Percentiles rank a stretch among this genome's conserved stretches.
These are phyloP conservation scores for Venustaconcha ellipsiformis DNA, from an alignment of 1,140 invertebrate species.

Conservation along the genomic window DNA sequence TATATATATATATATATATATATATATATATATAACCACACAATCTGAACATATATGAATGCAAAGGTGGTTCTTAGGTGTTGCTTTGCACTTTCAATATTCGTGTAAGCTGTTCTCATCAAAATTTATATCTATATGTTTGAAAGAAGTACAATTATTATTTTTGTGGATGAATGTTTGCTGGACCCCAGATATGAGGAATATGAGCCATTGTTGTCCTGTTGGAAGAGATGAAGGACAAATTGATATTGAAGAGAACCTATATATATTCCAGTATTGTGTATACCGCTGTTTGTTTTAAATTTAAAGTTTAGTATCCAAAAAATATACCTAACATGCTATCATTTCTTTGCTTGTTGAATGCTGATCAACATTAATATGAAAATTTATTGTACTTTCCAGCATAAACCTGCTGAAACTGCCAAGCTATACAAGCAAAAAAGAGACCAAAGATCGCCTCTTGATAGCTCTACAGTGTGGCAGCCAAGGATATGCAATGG, in stretches of 20 bases:
- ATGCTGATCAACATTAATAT: too few relatives aligned
- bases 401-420: conserved; percentile 62
- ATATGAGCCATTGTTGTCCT: neutral
- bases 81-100: too few relatives aligned
- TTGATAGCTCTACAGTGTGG: conserved; percentile 59
- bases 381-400: conserved; percentile 30
- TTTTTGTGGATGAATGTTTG: too few relatives aligned
- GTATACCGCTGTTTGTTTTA: neutral
- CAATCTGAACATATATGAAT: too few relatives aligned
- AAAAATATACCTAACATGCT: too few relatives aligned
- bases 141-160: too few relatives aligned
- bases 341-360: too few relatives aligned
- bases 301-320: neutral
- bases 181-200: neutral
- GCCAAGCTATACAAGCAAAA: conserved; percentile 55
- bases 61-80: too few relatives aligned
- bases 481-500: conserved; percentile 56
- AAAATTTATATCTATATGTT: too few relatives aligned
- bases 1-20: too few relatives aligned
- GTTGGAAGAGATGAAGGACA: neutral
- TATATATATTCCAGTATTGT: neutral
- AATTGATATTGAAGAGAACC: neutral
- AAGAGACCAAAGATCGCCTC: conserved; percentile 47
- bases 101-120: too few relatives aligned
- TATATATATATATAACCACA: too few relatives aligned